phyloP scores from a whole-genome alignment of 1,140 invertebrate genomes.

The Gyrodactylus bullatarudis region DNA sequence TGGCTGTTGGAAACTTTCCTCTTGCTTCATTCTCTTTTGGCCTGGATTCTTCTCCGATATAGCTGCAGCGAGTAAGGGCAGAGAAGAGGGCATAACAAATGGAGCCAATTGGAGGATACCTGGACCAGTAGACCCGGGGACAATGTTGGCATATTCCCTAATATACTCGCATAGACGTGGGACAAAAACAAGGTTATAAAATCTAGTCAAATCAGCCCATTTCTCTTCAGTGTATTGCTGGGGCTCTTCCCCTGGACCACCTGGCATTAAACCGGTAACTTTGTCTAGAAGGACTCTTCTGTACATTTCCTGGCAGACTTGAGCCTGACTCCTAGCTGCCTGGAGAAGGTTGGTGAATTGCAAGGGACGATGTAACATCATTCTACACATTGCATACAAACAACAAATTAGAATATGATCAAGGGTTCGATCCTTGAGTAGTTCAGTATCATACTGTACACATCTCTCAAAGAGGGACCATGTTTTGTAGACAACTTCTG shows the following conservation, averaged over 20 bases:
- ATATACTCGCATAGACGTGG: neutral
- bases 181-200: conserved; percentile 2
- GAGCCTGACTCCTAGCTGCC: neutral
- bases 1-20: neutral
- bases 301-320: neutral
- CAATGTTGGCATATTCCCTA: neutral
- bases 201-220: neutral
- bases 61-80: neutral
- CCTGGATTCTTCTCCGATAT: neutral
- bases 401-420: conserved; percentile 1
- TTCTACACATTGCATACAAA: neutral
- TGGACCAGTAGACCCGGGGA: neutral
- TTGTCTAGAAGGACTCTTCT: neutral
- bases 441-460: neutral
- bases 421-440: neutral
- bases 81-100: neutral
- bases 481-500: neutral
- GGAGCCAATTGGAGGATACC: neutral
- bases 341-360: neutral
- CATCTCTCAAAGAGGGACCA: neutral
- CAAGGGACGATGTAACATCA: neutral
- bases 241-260: neutral
- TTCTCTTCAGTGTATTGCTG: neutral
- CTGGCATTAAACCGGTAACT: neutral
- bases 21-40: neutral